Evolutionary conservation across 2,797 vertebrate species (phyloP), one percentile per base, ranked within the genome.

Genomic region (Protonibea diacanthus): DNA sequence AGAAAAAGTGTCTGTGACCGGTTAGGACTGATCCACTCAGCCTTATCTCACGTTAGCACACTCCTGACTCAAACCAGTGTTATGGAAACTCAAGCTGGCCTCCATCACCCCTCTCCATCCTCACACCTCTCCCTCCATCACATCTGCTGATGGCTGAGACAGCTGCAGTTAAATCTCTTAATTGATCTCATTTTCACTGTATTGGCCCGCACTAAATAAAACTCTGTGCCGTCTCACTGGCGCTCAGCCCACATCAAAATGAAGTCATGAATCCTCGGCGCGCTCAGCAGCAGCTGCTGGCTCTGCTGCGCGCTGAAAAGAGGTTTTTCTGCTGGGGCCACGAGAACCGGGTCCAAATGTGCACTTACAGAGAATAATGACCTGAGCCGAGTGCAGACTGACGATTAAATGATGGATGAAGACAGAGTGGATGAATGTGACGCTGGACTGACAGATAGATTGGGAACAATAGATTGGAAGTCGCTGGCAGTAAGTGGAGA

Each of bases 141-240:
- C 58, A 21, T 44, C 55, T 18, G 40, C 71, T 27, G 53, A 60
- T 14, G 72, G 76, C 69, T 55, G 44, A 75, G 55, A 61, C 63
- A 57, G 79, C 82, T 76, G 76, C 80, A 65, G 23, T 71, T 82
- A 71, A 83, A 73, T 73, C 56, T 74, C 64, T 66, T 53, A 84
- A 88, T 38, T 64, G 17, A 78, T 79, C 61, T 82, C 3, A 44
- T 84, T 81, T 71, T 60, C 61, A 63, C 68, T 73, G 23, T 68
- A n/a, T 21, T 58, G 5, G 29, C 23, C n/a, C 23, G 63, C 58
- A 5, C 62, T 17, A 73, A 82, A 85, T 65, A 80, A 80, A 82
- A 56, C 33, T 33, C 33, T 38, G 33, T 1, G 1, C 18, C 56
- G 15, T 72, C 75, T 74, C 59, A 27, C 44, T 73, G 71, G 75